Percentiles rank a stretch among this genome's conserved stretches.
These are phyloP conservation scores for Panzeria rudis DNA, from an alignment of 2,888 invertebrate genomes.

Conservation along the genomic window DNA sequence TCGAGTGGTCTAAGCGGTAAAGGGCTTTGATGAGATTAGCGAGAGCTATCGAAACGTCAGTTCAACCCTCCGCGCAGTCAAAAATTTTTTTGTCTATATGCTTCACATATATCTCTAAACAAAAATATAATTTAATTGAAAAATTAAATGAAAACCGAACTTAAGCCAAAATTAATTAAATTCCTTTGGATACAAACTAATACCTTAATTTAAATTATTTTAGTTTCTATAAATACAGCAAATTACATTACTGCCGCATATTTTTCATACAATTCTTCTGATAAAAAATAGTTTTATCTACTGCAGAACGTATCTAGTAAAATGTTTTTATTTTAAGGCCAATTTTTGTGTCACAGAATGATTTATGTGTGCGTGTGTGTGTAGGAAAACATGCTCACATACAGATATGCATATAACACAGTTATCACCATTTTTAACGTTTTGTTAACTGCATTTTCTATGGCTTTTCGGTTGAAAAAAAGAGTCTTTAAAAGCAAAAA, in stretches of 20 bases:
- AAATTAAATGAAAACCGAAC: too few relatives aligned
- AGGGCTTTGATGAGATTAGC: too few relatives aligned
- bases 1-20: too few relatives aligned
- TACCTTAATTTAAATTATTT: not conserved
- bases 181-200: not conserved
- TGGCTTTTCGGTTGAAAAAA: conserved; percentile 34
- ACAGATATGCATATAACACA: not conserved
- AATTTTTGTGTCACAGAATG: conserved; percentile 43
- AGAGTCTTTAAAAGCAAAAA: conserved; percentile 33
- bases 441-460: conserved; percentile 43
- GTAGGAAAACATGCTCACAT: not conserved
- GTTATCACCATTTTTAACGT: conserved; percentile 36
- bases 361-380: conserved; percentile 23
- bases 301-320: not conserved
- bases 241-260: not conserved
- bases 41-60: too few relatives aligned
- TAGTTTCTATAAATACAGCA: not conserved
- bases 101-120: too few relatives aligned
- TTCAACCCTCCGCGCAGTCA: too few relatives aligned
- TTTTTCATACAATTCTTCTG: not conserved
- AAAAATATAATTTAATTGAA: too few relatives aligned
- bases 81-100: too few relatives aligned
- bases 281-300: not conserved
- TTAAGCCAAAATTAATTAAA: not conserved
- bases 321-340: conserved; percentile 23